Evolutionary conservation across 2,797 vertebrate species (phyloP).

Genomic region (Vultur gryphus): DNA sequence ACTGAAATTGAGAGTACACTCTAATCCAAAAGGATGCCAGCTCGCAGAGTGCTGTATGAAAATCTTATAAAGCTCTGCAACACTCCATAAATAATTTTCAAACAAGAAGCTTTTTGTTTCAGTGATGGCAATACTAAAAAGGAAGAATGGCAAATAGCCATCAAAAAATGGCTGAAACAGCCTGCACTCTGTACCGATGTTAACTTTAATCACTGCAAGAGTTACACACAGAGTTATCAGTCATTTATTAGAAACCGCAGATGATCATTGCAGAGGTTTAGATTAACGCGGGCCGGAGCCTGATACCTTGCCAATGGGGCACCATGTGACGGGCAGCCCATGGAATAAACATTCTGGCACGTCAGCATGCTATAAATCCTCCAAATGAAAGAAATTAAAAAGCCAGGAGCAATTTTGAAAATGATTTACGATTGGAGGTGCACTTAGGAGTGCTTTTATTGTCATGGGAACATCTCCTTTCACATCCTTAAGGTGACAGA

Average conservation of each 20-base stretch:
- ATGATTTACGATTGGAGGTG: conserved; percentile 64
- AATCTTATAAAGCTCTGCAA: conserved; percentile 59
- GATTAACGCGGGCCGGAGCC: neutral
- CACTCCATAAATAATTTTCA: conserved; percentile 72
- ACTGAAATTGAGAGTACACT: conserved; percentile 58
- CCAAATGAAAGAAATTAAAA: conserved; percentile 70
- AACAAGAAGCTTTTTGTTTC: conserved; percentile 62
- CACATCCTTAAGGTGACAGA: conserved; percentile 59
- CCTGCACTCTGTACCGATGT: neutral
- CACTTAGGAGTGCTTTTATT: conserved; percentile 64
- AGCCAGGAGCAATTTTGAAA: conserved; percentile 50
- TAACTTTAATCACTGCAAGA: conserved; percentile 31
- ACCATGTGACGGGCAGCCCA: neutral
- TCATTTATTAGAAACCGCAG: conserved; percentile 20
- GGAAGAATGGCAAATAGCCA: conserved; percentile 33
- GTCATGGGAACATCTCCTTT: conserved; percentile 42
- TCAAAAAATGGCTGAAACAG: conserved; percentile 38
- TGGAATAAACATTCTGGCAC: conserved; percentile 56
- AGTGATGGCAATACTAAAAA: conserved; percentile 56
- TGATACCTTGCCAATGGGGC: neutral
- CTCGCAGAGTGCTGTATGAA: conserved; percentile 56
- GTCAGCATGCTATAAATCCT: conserved; percentile 8
- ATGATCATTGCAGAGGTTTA: conserved; percentile 28
- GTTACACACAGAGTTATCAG: neutral
- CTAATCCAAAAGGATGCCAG: conserved; percentile 44